A percentile compares a stretch with the other conserved stretches of the same genome.
phyloP scores from a whole-genome alignment of 2,113 vertebrate genomes.

The Melospiza georgiana region DNA sequence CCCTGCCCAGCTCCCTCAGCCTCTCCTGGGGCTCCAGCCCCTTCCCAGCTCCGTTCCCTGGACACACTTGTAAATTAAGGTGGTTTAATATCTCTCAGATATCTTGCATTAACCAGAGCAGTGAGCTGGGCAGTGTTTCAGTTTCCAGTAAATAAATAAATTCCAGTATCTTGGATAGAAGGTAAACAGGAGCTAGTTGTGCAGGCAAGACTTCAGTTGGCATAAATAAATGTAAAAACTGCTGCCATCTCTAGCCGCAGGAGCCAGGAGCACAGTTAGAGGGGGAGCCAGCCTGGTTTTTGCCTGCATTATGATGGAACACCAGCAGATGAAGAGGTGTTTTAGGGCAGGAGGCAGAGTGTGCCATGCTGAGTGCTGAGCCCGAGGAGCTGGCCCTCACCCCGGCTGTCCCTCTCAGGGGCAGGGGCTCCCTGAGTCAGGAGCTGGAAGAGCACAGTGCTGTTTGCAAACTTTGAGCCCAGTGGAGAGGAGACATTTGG shows the following conservation, averaged over 20 bases:
- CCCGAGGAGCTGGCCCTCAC: background rate
- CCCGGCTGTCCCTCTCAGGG: accelerated
- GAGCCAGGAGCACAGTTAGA: background rate
- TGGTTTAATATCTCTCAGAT: background rate
- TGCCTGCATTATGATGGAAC: accelerated
- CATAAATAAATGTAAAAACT: background rate
- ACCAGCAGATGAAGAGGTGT: background rate
- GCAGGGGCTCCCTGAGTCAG: background rate
- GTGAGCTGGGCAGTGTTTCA: background rate
- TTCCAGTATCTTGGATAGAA: background rate
- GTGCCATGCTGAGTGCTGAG: accelerated
- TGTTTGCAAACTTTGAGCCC: background rate
- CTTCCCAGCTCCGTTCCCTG: background rate
- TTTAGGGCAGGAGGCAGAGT: background rate
- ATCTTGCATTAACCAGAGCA: background rate
- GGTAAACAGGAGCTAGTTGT: background rate
- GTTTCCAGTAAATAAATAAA: background rate
- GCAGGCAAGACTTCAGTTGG: background rate
- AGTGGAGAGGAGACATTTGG: background rate
- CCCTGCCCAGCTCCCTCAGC: background rate
- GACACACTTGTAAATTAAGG: accelerated
- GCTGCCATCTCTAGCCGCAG: background rate
- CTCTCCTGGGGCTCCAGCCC: background rate
- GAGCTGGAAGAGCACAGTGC: accelerated
- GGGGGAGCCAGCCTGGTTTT: background rate